phyloP scores from a whole-genome alignment of 2,888 invertebrate species.

The Eupithecia centaureata region DNA sequence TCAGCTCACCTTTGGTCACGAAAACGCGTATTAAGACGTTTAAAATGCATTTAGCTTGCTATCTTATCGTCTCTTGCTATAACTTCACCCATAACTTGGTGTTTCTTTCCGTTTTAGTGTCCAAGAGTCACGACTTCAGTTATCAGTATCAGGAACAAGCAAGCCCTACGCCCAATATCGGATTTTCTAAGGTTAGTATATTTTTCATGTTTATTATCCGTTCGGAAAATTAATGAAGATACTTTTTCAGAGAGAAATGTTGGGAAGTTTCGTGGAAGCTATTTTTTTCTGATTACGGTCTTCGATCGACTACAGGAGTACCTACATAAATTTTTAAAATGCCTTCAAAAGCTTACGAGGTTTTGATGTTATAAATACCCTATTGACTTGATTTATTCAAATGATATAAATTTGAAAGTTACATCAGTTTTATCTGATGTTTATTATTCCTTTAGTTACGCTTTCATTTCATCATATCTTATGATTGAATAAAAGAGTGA shows the following conservation, averaged over 20 bases:
- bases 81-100: constrained; percentile 80
- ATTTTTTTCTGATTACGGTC: neutral
- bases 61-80: constrained; percentile 80
- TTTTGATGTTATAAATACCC: neutral
- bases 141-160: constrained; percentile 87
- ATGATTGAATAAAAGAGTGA: too few species aligned
- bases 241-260: neutral
- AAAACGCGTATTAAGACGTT: constrained; percentile 81
- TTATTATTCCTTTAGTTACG: too few species aligned
- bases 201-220: constrained; percentile 65
- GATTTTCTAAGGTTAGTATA: constrained; percentile 92
- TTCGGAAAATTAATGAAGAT: neutral
- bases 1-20: constrained; percentile 80
- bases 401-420: neutral
- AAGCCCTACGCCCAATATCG: constrained; percentile 92
- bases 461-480: too few species aligned
- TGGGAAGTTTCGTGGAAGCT: neutral
- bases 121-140: constrained; percentile 90
- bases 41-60: constrained; percentile 81
- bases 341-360: too few species aligned
- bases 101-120: constrained; percentile 90
- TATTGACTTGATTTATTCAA: neutral
- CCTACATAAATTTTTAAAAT: too few species aligned
- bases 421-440: neutral
- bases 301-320: too few species aligned